Evolutionary conservation across 2,888 invertebrate species (phyloP), one percentile per base, ranked within the genome.

Genomic region (Phengaris alcon): DNA sequence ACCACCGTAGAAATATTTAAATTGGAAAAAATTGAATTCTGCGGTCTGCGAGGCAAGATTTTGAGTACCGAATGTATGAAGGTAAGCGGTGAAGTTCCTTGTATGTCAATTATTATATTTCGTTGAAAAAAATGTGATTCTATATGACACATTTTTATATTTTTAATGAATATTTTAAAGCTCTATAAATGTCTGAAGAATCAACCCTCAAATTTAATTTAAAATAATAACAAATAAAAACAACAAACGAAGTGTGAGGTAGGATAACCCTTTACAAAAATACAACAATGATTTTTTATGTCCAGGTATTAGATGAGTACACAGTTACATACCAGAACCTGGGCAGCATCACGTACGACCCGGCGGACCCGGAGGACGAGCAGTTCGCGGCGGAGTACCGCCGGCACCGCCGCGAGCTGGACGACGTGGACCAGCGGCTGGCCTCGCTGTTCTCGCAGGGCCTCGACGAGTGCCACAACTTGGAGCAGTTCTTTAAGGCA

Each of bases 1-100:
- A 96, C 96, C 0, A 96, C 96, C 0, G 91, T 96, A 3, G 98
- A 98, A 85, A 97, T 97, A 86, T 89, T 95, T 69, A 98, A 98
- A 85, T 87, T 98, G 77, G 98, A 99, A 87, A 97, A 97, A 85
- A 95, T 97, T 1, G 97, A 97, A 84, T 94, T 97, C 76, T 96
- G 96, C 68, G 97, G 96, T 0, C 84, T 96, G 8, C 93, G 95
- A 76, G 96, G 96, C 0, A 95, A 95, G 79, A 93, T 89, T 44
- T 90, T 96, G 13, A 94, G 94, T 75, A 85, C 88, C 0, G 94
- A 94, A 77, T 89, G 95, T 82, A 88, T 85, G 85, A 89, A 86
- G 87, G 94, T 90, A 80, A 77, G 79, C 76, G 4, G 35, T 48
- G 8, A 48, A 7, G n/a, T 59, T 59, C 7, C 35, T 3, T 35